Evolutionary conservation across 2,888 invertebrate genomes (phyloP).

Genomic region (Plebejus argus): DNA sequence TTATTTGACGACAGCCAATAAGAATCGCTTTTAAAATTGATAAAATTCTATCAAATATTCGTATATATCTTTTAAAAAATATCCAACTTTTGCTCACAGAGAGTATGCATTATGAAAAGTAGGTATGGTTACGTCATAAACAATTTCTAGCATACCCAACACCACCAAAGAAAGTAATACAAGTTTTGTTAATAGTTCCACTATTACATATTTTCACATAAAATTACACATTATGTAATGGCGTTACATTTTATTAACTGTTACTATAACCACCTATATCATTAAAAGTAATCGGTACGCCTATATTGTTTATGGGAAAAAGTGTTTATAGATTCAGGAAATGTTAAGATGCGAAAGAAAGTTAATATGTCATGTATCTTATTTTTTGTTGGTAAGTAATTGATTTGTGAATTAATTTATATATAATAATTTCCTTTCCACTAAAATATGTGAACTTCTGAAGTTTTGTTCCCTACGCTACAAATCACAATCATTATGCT

Average conservation of each 20-base stretch:
- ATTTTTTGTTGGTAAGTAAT: too few species aligned
- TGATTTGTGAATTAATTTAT: background rate
- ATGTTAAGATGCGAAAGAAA: background rate
- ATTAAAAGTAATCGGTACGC: slow-evolving; percentile 43
- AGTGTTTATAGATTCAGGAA: slow-evolving; percentile 34
- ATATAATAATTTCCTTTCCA: background rate
- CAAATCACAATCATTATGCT: too few species aligned
- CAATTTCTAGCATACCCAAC: background rate
- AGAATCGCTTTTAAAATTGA: too few species aligned
- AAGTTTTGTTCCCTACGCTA: too few species aligned
- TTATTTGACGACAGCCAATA: too few species aligned
- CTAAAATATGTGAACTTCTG: too few species aligned
- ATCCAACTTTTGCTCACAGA: background rate
- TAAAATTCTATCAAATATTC: too few species aligned
- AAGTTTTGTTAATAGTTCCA: slow-evolving; percentile 2
- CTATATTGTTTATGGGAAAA: slow-evolving; percentile 48
- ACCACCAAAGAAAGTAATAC: background rate
- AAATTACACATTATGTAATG: background rate
- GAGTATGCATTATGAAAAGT: background rate
- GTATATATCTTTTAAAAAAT: background rate
- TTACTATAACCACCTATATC: slow-evolving; percentile 43
- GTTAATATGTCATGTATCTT: too few species aligned
- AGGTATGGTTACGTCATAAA: background rate
- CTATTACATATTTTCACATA: slow-evolving; percentile 11
- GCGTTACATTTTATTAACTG: slow-evolving; percentile 35